Evolutionary conservation across 2,113 vertebrate species (phyloP).

Genomic region (Heterochromis multidens): DNA sequence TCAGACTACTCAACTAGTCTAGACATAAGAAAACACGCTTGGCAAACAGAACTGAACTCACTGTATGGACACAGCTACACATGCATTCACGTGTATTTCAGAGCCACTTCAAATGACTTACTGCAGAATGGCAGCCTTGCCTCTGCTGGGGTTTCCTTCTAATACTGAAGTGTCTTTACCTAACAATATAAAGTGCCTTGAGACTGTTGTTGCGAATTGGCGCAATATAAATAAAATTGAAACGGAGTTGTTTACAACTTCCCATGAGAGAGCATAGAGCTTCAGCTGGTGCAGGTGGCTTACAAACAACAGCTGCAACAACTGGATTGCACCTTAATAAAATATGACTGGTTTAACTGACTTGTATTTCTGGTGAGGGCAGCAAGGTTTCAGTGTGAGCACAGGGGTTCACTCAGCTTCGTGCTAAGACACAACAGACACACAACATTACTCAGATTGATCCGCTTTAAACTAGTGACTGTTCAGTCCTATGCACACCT

Average conservation of each 20-base stretch:
- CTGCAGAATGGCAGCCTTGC: no score
- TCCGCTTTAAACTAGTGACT: neutral
- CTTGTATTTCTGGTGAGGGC: neutral
- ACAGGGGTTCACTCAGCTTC: neutral
- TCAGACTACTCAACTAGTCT: no score
- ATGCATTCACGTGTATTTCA: no score
- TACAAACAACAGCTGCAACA: neutral
- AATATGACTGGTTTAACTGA: neutral
- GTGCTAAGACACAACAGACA: neutral
- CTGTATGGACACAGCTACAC: neutral
- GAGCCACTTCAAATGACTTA: no score
- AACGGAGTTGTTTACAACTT: no score
- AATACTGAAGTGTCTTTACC: no score
- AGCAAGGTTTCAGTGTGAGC: neutral
- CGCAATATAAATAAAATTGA: no score
- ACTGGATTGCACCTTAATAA: neutral
- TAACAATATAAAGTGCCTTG: no score
- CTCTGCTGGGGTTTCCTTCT: no score
- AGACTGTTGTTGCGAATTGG: no score
- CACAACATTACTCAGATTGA: neutral
- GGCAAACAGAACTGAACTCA: neutral
- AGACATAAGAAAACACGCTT: neutral
- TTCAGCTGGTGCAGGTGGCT: neutral
- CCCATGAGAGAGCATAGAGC: neutral
- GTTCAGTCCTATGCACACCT: accelerated